Conservation (phyloP, 2,113 vertebrate species). For the Leptocoma aspasia region DNA sequence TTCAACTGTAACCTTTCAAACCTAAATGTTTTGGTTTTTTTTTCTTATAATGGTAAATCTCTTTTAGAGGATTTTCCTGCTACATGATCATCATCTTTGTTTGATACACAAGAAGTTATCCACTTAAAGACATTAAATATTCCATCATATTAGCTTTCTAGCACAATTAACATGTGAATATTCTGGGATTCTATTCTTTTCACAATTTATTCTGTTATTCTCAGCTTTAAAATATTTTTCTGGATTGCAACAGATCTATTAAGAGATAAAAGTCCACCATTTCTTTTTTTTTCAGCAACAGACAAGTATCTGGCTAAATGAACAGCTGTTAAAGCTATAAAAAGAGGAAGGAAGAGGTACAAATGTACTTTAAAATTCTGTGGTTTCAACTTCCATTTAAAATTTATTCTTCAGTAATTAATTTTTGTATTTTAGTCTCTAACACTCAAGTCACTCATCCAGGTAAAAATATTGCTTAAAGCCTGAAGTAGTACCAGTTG, state of each 20-base stretch:
- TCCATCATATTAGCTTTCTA: not conserved
- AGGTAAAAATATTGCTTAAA: not conserved
- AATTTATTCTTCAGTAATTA: not conserved
- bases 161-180: not conserved
- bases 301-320: not conserved
- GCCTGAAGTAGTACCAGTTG: not conserved
- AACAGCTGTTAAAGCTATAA: not conserved
- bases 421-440: not conserved
- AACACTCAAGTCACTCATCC: not conserved
- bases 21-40: fast-evolving
- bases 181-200: not conserved
- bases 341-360: not conserved
- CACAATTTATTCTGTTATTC: not conserved
- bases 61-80: not conserved
- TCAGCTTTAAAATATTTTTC: not conserved
- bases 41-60: not conserved
- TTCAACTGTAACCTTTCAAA: not conserved
- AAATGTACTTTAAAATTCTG: not conserved
- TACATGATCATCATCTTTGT: not conserved
- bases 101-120: not conserved
- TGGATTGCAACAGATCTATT: not conserved
- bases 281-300: not conserved
- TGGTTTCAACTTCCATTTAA: not conserved
- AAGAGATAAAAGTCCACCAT: not conserved
- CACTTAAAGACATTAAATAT: not conserved